Conservation (phyloP, 2,113 vertebrate genomes). For the Vicugna pacos region DNA sequence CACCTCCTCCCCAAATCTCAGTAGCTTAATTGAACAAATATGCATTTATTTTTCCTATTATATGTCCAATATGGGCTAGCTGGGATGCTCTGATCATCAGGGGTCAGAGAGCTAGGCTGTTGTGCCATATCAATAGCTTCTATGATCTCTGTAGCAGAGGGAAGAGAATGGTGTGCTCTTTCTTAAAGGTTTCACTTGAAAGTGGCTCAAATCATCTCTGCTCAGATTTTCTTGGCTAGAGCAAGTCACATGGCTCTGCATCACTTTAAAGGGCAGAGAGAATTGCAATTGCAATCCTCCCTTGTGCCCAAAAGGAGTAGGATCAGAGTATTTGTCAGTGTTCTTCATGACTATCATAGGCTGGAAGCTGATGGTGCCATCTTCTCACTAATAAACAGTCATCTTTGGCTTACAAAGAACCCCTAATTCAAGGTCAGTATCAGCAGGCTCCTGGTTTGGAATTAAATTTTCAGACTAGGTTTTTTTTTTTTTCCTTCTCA, state of each 20-base stretch:
- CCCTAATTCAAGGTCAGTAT: constrained; percentile 37
- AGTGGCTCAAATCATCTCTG: neutral
- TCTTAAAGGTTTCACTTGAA: neutral
- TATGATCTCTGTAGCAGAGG: neutral
- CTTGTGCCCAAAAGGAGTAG: neutral
- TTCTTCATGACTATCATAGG: neutral
- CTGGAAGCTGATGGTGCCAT: neutral
- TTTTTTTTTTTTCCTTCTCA: constrained; percentile 18
- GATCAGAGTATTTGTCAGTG: neutral
- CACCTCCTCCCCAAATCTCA: neutral
- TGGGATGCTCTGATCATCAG: neutral
- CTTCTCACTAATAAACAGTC: neutral
- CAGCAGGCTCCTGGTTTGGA: constrained; percentile 27
- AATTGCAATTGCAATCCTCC: neutral
- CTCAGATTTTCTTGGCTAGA: neutral
- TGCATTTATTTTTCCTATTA: neutral
- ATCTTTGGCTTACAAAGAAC: neutral
- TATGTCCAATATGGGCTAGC: neutral
- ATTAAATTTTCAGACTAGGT: constrained; percentile 49
- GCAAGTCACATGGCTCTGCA: neutral
- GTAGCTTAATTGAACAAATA: neutral
- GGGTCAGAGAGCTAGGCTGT: neutral
- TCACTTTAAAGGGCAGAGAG: neutral
- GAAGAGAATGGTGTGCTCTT: neutral
- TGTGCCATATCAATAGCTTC: neutral